Evolutionary conservation across 2,113 vertebrate species (phyloP).

Genomic region (Sisor rabdophorus): DNA sequence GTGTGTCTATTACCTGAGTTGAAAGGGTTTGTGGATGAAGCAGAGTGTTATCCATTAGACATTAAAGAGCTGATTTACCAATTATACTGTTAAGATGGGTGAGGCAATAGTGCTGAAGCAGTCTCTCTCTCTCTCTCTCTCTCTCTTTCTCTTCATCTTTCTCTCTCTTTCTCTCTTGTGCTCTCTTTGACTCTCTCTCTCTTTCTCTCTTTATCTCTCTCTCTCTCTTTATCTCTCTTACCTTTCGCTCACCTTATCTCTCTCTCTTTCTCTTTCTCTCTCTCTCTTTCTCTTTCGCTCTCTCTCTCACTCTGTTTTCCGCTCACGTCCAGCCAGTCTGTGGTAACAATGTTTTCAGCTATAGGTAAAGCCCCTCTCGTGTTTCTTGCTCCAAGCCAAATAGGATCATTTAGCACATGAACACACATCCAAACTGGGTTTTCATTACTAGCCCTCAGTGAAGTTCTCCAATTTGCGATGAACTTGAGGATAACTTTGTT

Average conservation of each 20-base stretch:
- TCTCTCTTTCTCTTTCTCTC: too few relatives aligned
- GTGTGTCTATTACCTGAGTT: slow-evolving; percentile 1
- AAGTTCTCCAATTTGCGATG: slow-evolving; percentile 33
- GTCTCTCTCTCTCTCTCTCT: not conserved
- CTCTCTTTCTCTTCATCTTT: too few relatives aligned
- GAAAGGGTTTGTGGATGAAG: slow-evolving; percentile 21
- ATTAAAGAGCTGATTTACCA: slow-evolving; percentile 45
- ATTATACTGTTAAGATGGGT: slow-evolving; percentile 10
- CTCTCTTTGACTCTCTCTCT: too few relatives aligned
- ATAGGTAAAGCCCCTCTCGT: slow-evolving; percentile 36
- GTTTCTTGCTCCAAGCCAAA: slow-evolving; percentile 40
- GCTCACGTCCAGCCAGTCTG: not conserved
- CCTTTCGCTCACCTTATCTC: too few relatives aligned
- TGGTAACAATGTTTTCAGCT: slow-evolving; percentile 52
- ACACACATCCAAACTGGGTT: slow-evolving; percentile 19
- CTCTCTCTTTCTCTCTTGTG: not conserved
- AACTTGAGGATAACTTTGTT: slow-evolving; percentile 48
- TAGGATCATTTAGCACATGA: slow-evolving; percentile 37
- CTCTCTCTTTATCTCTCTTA: too few relatives aligned
- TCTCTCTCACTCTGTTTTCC: not conserved
- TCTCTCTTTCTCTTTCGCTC: slow-evolving; percentile 1
- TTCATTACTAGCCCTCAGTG: slow-evolving; percentile 34
- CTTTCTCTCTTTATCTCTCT: slow-evolving; percentile 3
- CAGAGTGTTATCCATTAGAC: slow-evolving; percentile 40
- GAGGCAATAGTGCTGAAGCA: slow-evolving; percentile 26